phyloP scores from a whole-genome alignment of 2,797 vertebrate species.

The Eremophila alpestris region DNA sequence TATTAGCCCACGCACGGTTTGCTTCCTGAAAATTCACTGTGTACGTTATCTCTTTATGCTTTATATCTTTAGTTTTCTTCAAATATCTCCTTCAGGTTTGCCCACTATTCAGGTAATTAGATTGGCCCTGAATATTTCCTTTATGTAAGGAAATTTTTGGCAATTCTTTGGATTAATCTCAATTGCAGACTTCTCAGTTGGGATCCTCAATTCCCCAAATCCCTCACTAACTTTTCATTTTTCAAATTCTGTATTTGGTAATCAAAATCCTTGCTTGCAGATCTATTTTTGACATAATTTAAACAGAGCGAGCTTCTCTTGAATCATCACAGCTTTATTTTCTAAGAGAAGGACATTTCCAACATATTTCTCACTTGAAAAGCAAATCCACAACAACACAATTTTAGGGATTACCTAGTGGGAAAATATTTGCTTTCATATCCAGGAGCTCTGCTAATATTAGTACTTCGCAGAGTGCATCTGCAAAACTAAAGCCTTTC shows the following conservation, averaged over 20 bases:
- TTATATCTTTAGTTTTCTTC: not conserved
- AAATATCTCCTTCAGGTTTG: not conserved
- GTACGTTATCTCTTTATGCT: not conserved
- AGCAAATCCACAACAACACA: not conserved
- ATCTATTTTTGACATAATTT: slow-evolving; percentile 37
- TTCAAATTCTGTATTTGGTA: not conserved
- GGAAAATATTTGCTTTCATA: slow-evolving; percentile 29
- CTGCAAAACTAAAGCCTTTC: not conserved
- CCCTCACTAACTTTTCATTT: not conserved
- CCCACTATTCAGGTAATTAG: not conserved
- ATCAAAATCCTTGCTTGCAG: slow-evolving; percentile 23
- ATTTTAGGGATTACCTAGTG: not conserved
- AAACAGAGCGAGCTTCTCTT: not conserved
- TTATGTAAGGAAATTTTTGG: not conserved
- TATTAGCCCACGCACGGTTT: not conserved
- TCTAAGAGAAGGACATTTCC: not conserved
- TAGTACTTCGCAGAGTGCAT: not conserved
- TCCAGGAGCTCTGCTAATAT: not conserved
- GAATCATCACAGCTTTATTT: slow-evolving; percentile 31
- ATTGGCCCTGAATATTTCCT: not conserved
- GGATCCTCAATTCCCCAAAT: not conserved
- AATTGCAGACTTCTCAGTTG: not conserved
- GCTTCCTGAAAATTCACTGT: not conserved
- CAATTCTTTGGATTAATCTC: not conserved
- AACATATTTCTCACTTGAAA: not conserved